Percentiles rank a stretch among this genome's conserved stretches.
Evolutionary conservation across 2,113 vertebrate genomes (phyloP).

Genomic region (Cairina moschata): DNA sequence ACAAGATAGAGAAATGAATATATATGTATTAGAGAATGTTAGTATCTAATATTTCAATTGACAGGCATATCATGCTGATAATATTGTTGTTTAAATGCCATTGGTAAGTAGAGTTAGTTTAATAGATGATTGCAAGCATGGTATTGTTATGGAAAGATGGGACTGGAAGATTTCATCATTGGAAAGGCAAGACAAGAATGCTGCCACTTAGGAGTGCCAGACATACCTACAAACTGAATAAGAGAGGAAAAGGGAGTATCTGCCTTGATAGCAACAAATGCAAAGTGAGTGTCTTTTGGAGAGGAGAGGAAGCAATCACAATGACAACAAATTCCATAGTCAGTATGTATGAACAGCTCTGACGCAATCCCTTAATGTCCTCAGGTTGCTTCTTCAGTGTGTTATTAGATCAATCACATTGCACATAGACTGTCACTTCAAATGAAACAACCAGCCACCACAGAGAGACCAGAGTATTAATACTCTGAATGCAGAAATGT

Average conservation of each 20-base stretch:
- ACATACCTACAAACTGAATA: background rate
- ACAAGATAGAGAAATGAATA: background rate
- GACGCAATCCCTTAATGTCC: background rate
- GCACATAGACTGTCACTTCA: background rate
- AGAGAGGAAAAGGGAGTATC: background rate
- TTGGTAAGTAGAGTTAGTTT: background rate
- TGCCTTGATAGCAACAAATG: background rate
- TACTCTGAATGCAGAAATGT: background rate
- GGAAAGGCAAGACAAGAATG: background rate
- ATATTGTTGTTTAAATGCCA: background rate
- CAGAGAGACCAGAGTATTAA: background rate
- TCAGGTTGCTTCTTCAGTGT: background rate
- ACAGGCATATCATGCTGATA: background rate
- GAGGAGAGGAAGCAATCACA: background rate
- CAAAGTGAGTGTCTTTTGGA: background rate
- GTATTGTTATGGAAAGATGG: background rate
- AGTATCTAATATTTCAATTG: background rate
- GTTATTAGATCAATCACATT: rapidly evolving
- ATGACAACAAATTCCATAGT: background rate
- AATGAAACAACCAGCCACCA: rapidly evolving
- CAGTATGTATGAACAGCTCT: background rate
- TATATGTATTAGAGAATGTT: background rate
- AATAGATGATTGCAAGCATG: background rate
- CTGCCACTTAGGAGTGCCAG: background rate
- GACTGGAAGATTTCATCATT: background rate